phyloP scores from a whole-genome alignment of 2,797 vertebrate species.

The Propithecus perrieri region DNA sequence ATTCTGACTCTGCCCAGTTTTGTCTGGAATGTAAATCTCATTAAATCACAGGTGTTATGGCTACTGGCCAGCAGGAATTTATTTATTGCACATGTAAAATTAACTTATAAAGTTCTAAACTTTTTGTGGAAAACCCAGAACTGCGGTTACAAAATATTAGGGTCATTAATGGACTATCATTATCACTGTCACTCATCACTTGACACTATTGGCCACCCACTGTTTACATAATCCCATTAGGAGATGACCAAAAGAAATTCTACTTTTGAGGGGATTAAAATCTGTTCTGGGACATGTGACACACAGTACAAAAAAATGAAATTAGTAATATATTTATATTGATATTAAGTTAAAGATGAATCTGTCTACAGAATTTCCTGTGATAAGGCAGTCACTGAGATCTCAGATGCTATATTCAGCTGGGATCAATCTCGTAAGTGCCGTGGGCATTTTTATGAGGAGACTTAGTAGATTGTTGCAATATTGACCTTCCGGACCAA shows the following conservation, averaged over 20 bases:
- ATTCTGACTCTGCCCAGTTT: slow-evolving; percentile 29
- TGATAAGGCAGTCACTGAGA: neutral
- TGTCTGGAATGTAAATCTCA: slow-evolving; percentile 22
- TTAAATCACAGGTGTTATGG: neutral
- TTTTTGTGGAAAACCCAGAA: neutral
- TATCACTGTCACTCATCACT: neutral
- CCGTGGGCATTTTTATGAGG: neutral
- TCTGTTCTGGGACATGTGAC: neutral
- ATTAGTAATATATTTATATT: neutral
- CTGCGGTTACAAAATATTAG: neutral
- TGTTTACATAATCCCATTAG: neutral
- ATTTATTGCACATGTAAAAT: neutral
- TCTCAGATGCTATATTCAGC: neutral
- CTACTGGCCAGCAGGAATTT: neutral
- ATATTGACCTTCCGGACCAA: neutral
- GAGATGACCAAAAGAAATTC: neutral
- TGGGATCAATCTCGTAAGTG: neutral
- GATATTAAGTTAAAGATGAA: neutral
- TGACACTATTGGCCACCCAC: neutral
- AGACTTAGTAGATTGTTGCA: neutral
- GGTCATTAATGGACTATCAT: neutral
- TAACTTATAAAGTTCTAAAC: slow-evolving; percentile 9
- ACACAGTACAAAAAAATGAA: neutral
- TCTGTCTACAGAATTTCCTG: neutral
- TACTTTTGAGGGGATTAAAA: neutral